Evolutionary conservation across 2,888 invertebrate genomes (phyloP).

Genomic region (Amphiduros pacificus): DNA sequence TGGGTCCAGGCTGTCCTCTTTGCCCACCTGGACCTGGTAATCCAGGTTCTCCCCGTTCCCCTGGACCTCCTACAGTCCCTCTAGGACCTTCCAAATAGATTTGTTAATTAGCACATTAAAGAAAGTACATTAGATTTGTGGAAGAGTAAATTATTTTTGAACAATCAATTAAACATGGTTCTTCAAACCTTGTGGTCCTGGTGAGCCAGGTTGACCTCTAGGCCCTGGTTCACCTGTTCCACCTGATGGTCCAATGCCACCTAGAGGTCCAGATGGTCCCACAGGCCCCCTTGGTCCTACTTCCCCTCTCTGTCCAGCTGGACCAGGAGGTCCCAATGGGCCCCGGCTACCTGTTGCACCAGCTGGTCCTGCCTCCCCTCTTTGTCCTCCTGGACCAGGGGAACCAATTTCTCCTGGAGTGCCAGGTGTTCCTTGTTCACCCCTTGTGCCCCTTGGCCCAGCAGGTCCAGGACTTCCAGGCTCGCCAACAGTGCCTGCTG

Average conservation of each 20-base stretch:
- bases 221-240: conserved; percentile 2
- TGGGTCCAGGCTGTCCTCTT: conserved; percentile 29
- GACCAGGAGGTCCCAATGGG: conserved; percentile 5
- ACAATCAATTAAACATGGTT: too few relatives aligned
- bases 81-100: not conserved
- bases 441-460: conserved; percentile 6
- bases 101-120: too few relatives aligned
- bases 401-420: conserved; percentile 14
- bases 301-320: conserved; percentile 16
- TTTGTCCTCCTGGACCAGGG: conserved; percentile 24
- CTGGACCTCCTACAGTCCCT: conserved; percentile 10
- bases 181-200: conserved; percentile 25
- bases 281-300: conserved; percentile 1
- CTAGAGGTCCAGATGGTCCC: conserved; percentile 16
- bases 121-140: too few relatives aligned
- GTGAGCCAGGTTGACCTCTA: conserved; percentile 18
- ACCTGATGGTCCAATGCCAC: conserved; percentile 20
- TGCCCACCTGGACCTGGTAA: conserved; percentile 19
- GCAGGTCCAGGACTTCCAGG: conserved; percentile 13
- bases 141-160: too few relatives aligned
- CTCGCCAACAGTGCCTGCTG: conserved; percentile 16
- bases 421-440: conserved; percentile 22
- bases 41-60: conserved; percentile 14
- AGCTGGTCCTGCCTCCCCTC: conserved; percentile 19
- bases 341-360: conserved; percentile 4